Conservation (phyloP, 2,888 invertebrate genomes). For the Parelbella ahira region DNA sequence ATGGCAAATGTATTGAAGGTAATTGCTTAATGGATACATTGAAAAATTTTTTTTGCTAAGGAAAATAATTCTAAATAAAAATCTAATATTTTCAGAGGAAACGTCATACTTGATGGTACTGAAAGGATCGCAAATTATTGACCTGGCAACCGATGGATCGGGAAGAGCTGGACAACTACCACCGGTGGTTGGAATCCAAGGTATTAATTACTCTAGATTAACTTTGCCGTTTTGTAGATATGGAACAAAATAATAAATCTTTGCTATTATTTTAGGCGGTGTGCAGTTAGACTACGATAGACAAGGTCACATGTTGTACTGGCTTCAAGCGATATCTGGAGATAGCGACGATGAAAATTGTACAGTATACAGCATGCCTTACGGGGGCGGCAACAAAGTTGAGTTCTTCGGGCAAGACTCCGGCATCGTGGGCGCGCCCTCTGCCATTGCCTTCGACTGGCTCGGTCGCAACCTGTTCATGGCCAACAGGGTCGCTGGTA, state of each 20-base stretch:
- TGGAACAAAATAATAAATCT: too few relatives aligned
- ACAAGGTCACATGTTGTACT: conserved; percentile 90
- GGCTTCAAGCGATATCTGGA: conserved; percentile 86
- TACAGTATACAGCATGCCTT: conserved; percentile 91
- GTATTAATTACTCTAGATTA: too few relatives aligned
- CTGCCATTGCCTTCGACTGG: conserved; percentile 97
- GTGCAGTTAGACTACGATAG: conserved; percentile 96
- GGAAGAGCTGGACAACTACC: conserved; percentile 89
- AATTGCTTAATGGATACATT: too few relatives aligned
- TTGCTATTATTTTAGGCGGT: conserved; percentile 88
- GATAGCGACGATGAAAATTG: conserved; percentile 90
- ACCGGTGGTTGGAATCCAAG: conserved; percentile 90
- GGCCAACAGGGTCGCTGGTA: conserved; percentile 93
- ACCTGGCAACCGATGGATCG: conserved; percentile 88
- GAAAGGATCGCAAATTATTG: conserved; percentile 93
- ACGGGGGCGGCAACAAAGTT: conserved; percentile 87
- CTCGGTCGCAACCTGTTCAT: conserved; percentile 96
- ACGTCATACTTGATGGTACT: conserved; percentile 94
- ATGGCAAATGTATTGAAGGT: conserved; percentile 87
- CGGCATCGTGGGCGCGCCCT: conserved; percentile 95
- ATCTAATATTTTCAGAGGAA: conserved; percentile 87
- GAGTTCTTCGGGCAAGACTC: conserved; percentile 90
- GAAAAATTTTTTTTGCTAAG: too few relatives aligned
- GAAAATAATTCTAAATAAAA: too few relatives aligned
- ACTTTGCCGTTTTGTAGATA: too few relatives aligned